Conservation (phyloP, 2,888 invertebrate species). For the Ennomos fuscantarius region DNA sequence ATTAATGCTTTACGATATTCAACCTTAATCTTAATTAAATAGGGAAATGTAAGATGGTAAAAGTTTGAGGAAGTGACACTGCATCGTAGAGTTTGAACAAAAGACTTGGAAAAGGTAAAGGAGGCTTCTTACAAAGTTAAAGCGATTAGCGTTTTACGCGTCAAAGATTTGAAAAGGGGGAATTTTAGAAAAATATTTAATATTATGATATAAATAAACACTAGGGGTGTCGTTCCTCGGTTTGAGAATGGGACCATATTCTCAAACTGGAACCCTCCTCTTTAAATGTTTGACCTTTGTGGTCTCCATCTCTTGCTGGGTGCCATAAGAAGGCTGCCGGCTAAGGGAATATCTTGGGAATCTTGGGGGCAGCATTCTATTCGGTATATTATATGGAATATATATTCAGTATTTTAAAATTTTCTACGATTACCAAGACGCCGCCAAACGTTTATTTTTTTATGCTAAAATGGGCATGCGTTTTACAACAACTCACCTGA, state of each 20-base stretch:
- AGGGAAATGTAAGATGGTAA: conserved; percentile 51
- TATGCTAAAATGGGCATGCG: too few relatives aligned
- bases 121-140: conserved; percentile 69
- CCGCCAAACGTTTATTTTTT: too few relatives aligned
- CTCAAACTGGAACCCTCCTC: background rate
- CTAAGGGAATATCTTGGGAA: too few relatives aligned
- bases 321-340: too few relatives aligned
- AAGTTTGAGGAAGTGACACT: conserved; percentile 58
- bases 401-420: too few relatives aligned
- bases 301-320: too few relatives aligned
- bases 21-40: conserved; percentile 42
- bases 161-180: conserved; percentile 40
- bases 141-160: conserved; percentile 68
- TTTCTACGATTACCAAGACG: too few relatives aligned
- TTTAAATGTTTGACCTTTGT: too few relatives aligned
- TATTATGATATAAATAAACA: too few relatives aligned
- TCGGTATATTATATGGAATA: too few relatives aligned
- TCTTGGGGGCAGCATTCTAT: too few relatives aligned
- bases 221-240: background rate
- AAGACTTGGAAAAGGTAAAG: conserved; percentile 49
- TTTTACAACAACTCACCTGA: too few relatives aligned
- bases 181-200: conserved; percentile 1
- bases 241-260: background rate
- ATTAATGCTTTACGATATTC: conserved; percentile 35
- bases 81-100: conserved; percentile 70